Evolutionary conservation across 1,140 invertebrate genomes (phyloP), one percentile per base, ranked within the genome.

Genomic region (Cydia amplana): DNA sequence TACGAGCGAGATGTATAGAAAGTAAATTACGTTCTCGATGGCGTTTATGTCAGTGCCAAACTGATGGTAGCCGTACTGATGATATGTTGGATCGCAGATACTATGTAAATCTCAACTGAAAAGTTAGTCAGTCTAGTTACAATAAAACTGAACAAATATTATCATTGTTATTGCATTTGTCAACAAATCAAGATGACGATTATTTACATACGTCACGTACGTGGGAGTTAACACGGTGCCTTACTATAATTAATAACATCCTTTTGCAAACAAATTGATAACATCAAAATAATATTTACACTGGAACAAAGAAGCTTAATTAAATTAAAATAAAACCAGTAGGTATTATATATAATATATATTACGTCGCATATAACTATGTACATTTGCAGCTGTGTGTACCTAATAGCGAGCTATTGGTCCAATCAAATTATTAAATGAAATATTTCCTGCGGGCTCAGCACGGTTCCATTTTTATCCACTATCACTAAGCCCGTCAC

Each of bases 261-360:
- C 51, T 18, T 55, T 55, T 55, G 51, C 51, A 55, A 55, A 55
- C n/a, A 46, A 46, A 46, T 46, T 46, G 51, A 18, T 55, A 18
- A 55, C n/a, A 18, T 55, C 51, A 18, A 55, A 55, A 55, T 6
- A 55, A 55, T 55, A 55, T 55, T 55, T 55, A 55, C 51, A 55
- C n/a, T 18, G 16, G 51, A 18, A 18, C 51, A 18, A 55, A 55
- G n/a, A 55, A 20, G 12, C 16, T 18, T 55, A n/a, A n/a, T n/a
- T n/a, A n/a, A n/a, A n/a, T n/a, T n/a, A 18, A 55, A 55, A 49
- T 49, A 49, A 49, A 49, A 49, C 16, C 46, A 49, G 16, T n/a
- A 49, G 46, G 46, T 49, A 49, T n/a, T 14, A 16, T 6, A 3
- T 49, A n/a, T 1, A 46, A 46, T 46, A 16, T 46, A 25, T 25